Base-by-base conservation (phyloP, 2,797 vertebrate genomes). In the Protonibea diacanthus region DNA sequence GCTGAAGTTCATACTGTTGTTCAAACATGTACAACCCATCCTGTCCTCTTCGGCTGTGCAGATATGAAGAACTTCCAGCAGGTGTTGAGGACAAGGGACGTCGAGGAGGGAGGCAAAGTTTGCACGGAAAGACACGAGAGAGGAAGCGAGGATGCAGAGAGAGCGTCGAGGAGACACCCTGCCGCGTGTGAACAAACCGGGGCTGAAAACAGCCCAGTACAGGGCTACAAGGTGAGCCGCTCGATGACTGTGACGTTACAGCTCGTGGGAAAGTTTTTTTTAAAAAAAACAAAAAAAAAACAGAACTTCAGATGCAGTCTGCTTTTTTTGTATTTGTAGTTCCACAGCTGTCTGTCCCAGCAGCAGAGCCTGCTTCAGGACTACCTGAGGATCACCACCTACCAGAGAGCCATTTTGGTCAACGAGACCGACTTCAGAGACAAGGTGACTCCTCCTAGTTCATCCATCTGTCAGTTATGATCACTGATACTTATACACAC, bases 301-400 rank as follows among this genome's bases (percentile, higher is more conserved):
- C 3, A 57, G 1, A 8, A 40, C 44, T 29, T 1, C 12, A n/a
- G 25, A 20, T 25, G 4, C 9, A 0, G 9, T 0, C 42, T 20
- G 62, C 38, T 89, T 38, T 51, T 38, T 51, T 9, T 66, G 71
- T 93, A 47, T 76, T 77, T 90, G 40, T 69, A 96, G 95, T 95
- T 96, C 92, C 95, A 95, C 86, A 93, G 93, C 76, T 95, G 89
- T 82, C 85, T 96, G 53, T 95, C 92, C 23, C 95, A 96, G 90
- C 95, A 96, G 81, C 95, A 96, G 89, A 96, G 92, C 77, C 93
- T 96, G 85, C 94, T 96, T 33, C 94, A 96, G 81, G 96, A 97
- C 91, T 96, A 92, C 86, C 77, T 94, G 88, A 95, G 95, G 80
- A 97, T 87, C 0, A 92, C 90, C 60, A 96, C 95, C 3, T 97